Percentiles rank a stretch among this genome's conserved stretches.
Conservation (phyloP, 2,113 vertebrate genomes). For the Mormyrus iriodes region DNA sequence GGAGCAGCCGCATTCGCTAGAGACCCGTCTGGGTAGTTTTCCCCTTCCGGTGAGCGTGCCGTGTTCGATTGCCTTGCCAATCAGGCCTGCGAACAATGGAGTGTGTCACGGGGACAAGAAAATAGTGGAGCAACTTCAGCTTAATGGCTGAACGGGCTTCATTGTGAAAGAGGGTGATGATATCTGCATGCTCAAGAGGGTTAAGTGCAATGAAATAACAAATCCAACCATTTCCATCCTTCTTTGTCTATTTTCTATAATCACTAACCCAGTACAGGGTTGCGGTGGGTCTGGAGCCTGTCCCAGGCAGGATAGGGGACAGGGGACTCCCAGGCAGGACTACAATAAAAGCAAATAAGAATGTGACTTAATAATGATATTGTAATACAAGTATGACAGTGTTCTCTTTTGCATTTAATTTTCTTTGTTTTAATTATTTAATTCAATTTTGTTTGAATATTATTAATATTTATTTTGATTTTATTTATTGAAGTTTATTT, state of each 20-base stretch:
- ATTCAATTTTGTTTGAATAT: too few species aligned
- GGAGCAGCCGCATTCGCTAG: neutral
- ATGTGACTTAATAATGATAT: neutral
- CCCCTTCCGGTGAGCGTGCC: constrained; percentile 22
- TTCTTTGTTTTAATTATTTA: neutral
- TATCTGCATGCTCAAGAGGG: neutral
- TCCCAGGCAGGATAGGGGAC: neutral
- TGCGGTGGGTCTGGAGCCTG: neutral
- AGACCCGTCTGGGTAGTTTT: constrained; percentile 23
- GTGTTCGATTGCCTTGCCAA: constrained; percentile 31
- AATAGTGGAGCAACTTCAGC: neutral
- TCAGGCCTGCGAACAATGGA: constrained; percentile 24
- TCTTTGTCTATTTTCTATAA: neutral
- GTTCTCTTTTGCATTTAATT: neutral
- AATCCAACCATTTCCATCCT: neutral
- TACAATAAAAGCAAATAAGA: neutral
- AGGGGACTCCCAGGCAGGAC: neutral
- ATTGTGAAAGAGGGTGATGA: neutral
- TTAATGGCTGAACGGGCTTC: neutral
- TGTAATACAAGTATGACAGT: neutral
- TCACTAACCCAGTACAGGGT: neutral
- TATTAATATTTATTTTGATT: too few species aligned
- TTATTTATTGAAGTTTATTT: too few species aligned
- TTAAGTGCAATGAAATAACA: neutral
- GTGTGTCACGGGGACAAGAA: neutral